Conservation (phyloP, 2,113 vertebrate species). For the Trematocara marginatum region DNA sequence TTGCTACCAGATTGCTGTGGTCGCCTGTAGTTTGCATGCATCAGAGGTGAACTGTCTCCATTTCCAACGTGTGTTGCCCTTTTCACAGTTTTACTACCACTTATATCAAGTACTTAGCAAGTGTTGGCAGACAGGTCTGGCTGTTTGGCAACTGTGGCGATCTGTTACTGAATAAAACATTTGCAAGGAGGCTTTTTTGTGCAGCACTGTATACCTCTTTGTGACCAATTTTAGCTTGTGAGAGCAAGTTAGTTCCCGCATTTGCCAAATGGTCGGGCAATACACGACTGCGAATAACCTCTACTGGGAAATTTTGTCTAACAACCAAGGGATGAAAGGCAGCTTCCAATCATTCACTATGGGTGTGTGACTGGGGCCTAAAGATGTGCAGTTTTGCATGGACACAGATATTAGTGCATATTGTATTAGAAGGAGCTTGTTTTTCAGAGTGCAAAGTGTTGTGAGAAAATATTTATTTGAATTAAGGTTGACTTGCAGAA, state of each 20-base stretch:
- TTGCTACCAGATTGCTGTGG: background rate
- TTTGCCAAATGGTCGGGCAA: background rate
- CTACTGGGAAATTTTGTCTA: background rate
- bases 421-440: background rate
- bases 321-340: background rate
- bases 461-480: background rate
- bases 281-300: background rate
- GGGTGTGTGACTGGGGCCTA: background rate
- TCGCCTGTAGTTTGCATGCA: background rate
- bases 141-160: background rate
- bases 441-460: background rate
- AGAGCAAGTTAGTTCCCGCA: background rate
- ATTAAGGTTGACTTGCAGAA: background rate
- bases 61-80: background rate
- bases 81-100: background rate
- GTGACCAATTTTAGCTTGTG: background rate
- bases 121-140: background rate
- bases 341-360: background rate
- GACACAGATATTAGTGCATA: background rate
- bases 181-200: background rate
- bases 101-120: background rate
- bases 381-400: background rate
- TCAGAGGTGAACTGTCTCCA: background rate
- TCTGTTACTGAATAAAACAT: background rate
- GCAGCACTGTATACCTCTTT: background rate